phyloP scores from a whole-genome alignment of 2,888 invertebrate genomes.

The Agrotis clavis region DNA sequence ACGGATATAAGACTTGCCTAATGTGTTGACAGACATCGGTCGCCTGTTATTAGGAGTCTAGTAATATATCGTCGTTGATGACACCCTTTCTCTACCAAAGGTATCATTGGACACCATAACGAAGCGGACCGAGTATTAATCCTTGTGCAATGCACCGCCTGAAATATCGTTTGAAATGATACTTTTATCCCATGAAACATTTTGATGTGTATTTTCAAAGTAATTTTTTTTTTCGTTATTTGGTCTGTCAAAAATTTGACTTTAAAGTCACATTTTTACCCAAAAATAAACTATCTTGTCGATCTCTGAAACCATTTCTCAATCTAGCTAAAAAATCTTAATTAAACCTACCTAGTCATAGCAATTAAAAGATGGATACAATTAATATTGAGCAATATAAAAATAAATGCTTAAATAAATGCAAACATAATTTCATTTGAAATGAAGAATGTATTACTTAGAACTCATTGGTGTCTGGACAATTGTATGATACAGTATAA shows the following conservation, averaged over 20 bases:
- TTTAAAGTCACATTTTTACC: no score
- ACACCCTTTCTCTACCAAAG: no score
- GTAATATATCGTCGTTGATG: no score
- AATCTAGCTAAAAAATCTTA: conserved; percentile 66
- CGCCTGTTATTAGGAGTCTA: no score
- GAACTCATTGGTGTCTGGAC: conserved; percentile 83
- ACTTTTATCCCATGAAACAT: background rate
- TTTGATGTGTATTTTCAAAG: background rate
- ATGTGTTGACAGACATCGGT: no score
- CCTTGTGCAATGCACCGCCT: background rate
- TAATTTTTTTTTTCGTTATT: background rate
- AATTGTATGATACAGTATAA: conserved; percentile 58
- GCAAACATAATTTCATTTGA: conserved; percentile 69
- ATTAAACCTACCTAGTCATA: conserved; percentile 56
- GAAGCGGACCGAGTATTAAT: no score
- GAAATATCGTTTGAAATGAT: background rate
- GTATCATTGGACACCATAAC: no score
- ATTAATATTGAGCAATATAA: conserved; percentile 82
- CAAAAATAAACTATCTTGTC: conserved; percentile 21
- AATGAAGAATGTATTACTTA: conserved; percentile 73
- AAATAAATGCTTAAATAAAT: conserved; percentile 80
- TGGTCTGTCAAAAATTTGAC: background rate
- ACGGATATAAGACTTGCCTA: no score
- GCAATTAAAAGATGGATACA: conserved; percentile 71
- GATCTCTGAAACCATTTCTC: conserved; percentile 70